These are phyloP conservation scores for Oeneis ivallda DNA, from an alignment of 2,888 invertebrate genomes.

Conservation along the genomic window DNA sequence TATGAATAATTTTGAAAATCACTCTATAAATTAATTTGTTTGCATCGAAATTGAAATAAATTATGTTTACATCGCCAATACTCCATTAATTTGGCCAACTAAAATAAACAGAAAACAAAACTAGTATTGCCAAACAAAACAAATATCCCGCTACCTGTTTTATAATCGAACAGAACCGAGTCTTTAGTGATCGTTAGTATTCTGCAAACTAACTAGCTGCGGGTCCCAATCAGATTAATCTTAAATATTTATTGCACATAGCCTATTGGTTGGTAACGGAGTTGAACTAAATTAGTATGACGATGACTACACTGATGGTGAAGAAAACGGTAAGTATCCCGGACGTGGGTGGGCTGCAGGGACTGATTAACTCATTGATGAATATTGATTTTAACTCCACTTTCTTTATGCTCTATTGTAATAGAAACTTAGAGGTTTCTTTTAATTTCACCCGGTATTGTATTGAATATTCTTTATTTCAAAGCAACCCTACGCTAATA, in stretches of 20 bases:
- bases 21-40: background rate
- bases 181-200: slow-evolving; percentile 68
- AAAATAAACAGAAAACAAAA: slow-evolving; percentile 41
- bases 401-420: slow-evolving; percentile 28
- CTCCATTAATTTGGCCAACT: slow-evolving; percentile 36
- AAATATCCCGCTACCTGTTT: slow-evolving; percentile 43
- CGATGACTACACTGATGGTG: slow-evolving; percentile 74
- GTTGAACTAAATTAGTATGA: slow-evolving; percentile 76
- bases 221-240: slow-evolving; percentile 76
- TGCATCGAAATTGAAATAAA: slow-evolving; percentile 21
- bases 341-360: slow-evolving; percentile 75
- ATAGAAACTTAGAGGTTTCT: slow-evolving; percentile 16
- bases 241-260: slow-evolving; percentile 81
- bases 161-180: slow-evolving; percentile 47
- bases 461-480: slow-evolving; percentile 1
- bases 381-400: slow-evolving; percentile 60
- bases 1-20: slow-evolving; percentile 2
- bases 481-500: background rate
- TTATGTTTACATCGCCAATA: slow-evolving; percentile 29
- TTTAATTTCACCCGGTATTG: slow-evolving; percentile 5
- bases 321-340: slow-evolving; percentile 67
- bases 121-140: slow-evolving; percentile 43
- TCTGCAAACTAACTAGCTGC: slow-evolving; percentile 61
- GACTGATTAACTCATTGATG: slow-evolving; percentile 72
- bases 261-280: slow-evolving; percentile 69